Percentiles rank a stretch among this genome's conserved stretches.
Evolutionary conservation across 2,888 invertebrate genomes (phyloP).

Genomic region (Drosophila kuntzei): DNA sequence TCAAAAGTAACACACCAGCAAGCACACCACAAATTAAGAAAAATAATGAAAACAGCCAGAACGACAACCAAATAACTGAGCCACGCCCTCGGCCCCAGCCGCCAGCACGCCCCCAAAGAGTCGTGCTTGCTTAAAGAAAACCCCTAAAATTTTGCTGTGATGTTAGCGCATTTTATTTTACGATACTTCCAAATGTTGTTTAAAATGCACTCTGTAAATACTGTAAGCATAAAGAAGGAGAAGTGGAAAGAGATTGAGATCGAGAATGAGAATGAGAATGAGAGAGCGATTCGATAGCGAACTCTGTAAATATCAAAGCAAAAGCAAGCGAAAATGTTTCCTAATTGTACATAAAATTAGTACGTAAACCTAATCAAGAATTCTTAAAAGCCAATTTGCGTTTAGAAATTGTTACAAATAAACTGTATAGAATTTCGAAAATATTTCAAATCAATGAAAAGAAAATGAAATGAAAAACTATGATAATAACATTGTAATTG

Average conservation of each 20-base stretch:
- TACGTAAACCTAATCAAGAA: conserved; percentile 49
- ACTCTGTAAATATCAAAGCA: conserved; percentile 57
- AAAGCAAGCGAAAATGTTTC: conserved; percentile 73
- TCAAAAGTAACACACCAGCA: conserved; percentile 27
- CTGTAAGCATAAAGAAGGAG: conserved; percentile 58
- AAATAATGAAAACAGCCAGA: conserved; percentile 18
- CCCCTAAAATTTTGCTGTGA: conserved; percentile 85
- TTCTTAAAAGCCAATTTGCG: conserved; percentile 60
- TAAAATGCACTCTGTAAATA: conserved; percentile 81
- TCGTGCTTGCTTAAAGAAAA: conserved; percentile 50
- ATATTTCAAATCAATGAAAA: conserved; percentile 4
- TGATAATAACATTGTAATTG: conserved; percentile 15
- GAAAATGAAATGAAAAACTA: conserved; percentile 5
- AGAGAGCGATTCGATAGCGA: conserved; percentile 26
- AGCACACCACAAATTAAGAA: background rate
- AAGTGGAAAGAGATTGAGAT: background rate
- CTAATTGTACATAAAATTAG: conserved; percentile 76
- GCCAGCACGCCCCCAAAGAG: conserved; percentile 41
- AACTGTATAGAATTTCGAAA: conserved; percentile 36
- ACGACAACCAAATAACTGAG: conserved; percentile 69
- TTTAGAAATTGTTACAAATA: conserved; percentile 48
- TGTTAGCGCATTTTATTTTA: conserved; percentile 85
- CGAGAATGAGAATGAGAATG: conserved; percentile 16
- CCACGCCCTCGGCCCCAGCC: conserved; percentile 49
- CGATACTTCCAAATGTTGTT: conserved; percentile 77